These are phyloP conservation scores for Tenebrio molitor DNA, from an alignment of 1,140 invertebrate genomes.

Conservation along the genomic window DNA sequence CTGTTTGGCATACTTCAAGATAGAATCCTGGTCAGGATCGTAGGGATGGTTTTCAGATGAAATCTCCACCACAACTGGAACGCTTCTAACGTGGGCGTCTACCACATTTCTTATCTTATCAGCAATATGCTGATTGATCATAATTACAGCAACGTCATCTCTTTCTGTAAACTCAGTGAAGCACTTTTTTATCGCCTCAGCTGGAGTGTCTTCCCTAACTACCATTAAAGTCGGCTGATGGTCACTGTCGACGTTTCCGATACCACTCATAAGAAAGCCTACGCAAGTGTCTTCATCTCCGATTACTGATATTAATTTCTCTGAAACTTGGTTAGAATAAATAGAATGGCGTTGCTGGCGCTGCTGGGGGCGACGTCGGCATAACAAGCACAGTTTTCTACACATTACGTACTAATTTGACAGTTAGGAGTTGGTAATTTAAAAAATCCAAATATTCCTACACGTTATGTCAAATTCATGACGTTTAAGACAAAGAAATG, in stretches of 20 bases:
- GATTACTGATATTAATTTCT: constrained; percentile 24
- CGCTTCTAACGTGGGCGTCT: not conserved
- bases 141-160: constrained; percentile 25
- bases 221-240: constrained; percentile 13
- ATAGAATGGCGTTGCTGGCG: no score
- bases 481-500: no score
- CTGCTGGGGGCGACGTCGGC: no score
- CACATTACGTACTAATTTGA: no score
- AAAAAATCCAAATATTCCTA: no score
- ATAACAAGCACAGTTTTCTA: no score
- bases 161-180: constrained; percentile 23
- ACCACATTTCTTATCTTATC: constrained; percentile 33
- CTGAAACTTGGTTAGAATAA: no score
- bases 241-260: not conserved
- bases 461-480: no score
- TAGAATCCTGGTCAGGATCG: constrained; percentile 9
- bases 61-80: constrained; percentile 40
- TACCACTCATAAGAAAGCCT: constrained; percentile 29
- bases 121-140: constrained; percentile 27
- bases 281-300: constrained; percentile 44
- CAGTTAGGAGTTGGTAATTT: no score
- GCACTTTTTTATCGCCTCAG: not conserved
- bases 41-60: constrained; percentile 16
- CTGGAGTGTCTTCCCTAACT: constrained; percentile 8
- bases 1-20: constrained; percentile 62